Percentiles rank a stretch among this genome's conserved stretches.
phyloP scores from a whole-genome alignment of 1,140 invertebrate genomes.

The Brachionus manjavacas region DNA sequence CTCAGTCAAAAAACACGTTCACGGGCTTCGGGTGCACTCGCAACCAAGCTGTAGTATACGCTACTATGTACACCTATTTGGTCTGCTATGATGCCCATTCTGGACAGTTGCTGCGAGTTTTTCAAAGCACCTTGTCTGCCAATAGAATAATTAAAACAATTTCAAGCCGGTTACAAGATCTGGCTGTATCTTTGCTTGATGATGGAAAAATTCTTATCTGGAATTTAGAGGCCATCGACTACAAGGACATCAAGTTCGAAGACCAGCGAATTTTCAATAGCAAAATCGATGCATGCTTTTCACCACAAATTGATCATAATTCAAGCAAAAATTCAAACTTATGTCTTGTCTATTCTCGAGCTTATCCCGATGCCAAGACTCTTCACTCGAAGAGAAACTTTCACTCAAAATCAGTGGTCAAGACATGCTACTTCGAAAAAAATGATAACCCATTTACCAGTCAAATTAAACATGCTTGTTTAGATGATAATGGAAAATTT shows the following conservation, averaged over 20 bases:
- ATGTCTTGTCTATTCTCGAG: background rate
- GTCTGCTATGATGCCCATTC: background rate
- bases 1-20: slow-evolving; percentile 1
- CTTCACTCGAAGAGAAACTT: background rate
- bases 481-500: slow-evolving; percentile 26
- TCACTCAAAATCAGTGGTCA: background rate
- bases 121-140: slow-evolving; percentile 12
- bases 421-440: slow-evolving; percentile 10
- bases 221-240: background rate
- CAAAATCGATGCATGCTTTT: background rate
- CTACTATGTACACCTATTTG: slow-evolving; percentile 15
- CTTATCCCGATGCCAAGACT: slow-evolving; percentile 19
- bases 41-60: background rate
- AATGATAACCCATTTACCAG: slow-evolving; percentile 21
- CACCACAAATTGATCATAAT: background rate
- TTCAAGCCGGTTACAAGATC: background rate
- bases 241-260: background rate
- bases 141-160: slow-evolving; percentile 6
- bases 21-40: background rate
- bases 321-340: slow-evolving; percentile 4
- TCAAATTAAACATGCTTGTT: background rate
- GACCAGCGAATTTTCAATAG: slow-evolving; percentile 19
- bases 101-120: background rate
- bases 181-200: background rate
- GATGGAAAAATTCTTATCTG: slow-evolving; percentile 16